Percentiles rank a stretch among this genome's conserved stretches.
Evolutionary conservation across 2,888 invertebrate species (phyloP).

Genomic region (Neocrepidodera transversa): DNA sequence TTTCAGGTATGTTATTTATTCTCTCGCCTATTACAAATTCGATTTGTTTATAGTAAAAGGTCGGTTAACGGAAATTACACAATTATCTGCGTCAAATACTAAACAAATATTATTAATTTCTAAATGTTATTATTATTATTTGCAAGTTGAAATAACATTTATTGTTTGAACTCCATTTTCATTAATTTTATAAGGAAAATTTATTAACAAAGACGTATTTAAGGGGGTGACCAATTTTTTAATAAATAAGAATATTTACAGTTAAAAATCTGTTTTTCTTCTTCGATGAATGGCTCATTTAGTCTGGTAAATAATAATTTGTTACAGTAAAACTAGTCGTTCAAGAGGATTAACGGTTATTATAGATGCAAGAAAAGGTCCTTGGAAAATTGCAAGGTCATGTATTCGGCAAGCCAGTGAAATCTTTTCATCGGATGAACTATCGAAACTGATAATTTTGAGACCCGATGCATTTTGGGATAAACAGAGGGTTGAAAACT

Average conservation of each 20-base stretch:
- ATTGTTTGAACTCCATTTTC: too few species aligned
- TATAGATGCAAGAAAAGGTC: constrained; percentile 70
- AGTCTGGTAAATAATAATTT: too few species aligned
- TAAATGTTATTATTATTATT: too few species aligned
- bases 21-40: constrained; percentile 3
- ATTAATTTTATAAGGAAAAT: too few species aligned
- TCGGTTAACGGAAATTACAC: not conserved
- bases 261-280: too few species aligned
- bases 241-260: too few species aligned
- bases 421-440: constrained; percentile 56
- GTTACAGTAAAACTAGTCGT: constrained; percentile 62
- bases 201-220: too few species aligned
- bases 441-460: constrained; percentile 66
- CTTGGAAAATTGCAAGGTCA: constrained; percentile 68
- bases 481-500: constrained; percentile 74
- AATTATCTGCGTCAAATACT: too few species aligned
- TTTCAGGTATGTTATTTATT: constrained; percentile 62
- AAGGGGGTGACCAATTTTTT: too few species aligned
- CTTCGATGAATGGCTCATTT: too few species aligned
- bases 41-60: not conserved
- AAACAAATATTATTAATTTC: too few species aligned
- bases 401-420: constrained; percentile 67
- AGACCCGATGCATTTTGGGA: constrained; percentile 80
- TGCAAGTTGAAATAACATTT: too few species aligned
- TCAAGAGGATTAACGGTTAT: constrained; percentile 67